A percentile compares a stretch with the other conserved stretches of the same genome.
Conservation (phyloP, 2,797 vertebrate species). For the Microtus agrestis region DNA sequence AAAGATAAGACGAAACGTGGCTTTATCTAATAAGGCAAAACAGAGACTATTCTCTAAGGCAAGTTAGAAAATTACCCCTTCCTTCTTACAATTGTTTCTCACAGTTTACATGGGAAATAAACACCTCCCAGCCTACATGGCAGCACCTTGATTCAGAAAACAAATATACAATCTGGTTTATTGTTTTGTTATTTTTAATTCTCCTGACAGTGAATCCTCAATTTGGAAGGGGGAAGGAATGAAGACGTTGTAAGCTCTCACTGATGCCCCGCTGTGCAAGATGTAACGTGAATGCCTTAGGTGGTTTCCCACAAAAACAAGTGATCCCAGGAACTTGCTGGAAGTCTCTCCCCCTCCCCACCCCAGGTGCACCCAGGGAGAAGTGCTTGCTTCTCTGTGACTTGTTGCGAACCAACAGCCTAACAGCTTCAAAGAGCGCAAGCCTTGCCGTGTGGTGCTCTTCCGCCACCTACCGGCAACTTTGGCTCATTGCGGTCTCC, state of each 20-base stretch:
- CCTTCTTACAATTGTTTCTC: neutral
- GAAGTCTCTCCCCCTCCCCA: too few relatives aligned
- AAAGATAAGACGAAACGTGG: neutral
- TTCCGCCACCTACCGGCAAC: conserved; percentile 52
- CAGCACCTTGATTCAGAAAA: neutral
- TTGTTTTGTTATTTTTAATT: neutral
- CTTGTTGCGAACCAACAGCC: neutral
- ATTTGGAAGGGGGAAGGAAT: neutral
- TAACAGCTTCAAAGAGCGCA: neutral
- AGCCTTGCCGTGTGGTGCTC: neutral
- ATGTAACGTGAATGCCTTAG: neutral
- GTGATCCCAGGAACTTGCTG: neutral
- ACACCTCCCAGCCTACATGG: neutral
- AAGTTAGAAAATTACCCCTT: neutral
- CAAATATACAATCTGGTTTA: neutral
- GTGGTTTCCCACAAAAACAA: neutral
- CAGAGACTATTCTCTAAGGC: neutral
- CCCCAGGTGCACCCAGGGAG: neutral
- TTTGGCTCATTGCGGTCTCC: neutral
- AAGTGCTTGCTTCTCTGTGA: neutral
- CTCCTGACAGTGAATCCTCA: neutral
- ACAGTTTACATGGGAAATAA: neutral
- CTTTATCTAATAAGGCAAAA: neutral
- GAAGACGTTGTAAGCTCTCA: neutral
- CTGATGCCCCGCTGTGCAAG: neutral